Evolutionary conservation across 2,888 invertebrate species (phyloP).

Genomic region (Artemia sp.): DNA sequence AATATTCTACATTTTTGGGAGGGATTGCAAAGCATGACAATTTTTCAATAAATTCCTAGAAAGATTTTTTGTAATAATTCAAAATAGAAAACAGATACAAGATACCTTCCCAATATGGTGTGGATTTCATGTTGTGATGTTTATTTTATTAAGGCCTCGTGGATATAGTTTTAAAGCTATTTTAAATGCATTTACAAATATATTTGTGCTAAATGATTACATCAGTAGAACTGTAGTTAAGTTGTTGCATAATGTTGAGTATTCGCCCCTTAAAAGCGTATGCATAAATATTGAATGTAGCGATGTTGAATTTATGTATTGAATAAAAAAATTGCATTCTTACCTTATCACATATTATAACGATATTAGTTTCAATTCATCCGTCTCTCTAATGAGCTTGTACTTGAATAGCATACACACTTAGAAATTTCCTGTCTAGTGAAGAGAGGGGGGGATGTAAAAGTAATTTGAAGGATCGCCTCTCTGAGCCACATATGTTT

Average conservation of each 20-base stretch:
- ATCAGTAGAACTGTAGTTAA: not conserved
- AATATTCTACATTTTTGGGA: conserved; percentile 2
- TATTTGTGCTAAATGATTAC: not conserved
- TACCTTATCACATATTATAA: too few relatives aligned
- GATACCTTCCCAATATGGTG: not conserved
- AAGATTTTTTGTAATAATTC: not conserved
- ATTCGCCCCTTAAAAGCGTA: not conserved
- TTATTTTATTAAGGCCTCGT: not conserved
- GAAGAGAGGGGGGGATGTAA: too few relatives aligned
- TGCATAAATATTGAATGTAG: not conserved
- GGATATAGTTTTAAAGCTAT: not conserved
- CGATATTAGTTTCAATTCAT: too few relatives aligned
- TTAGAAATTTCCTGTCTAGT: too few relatives aligned
- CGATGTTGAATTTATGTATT: not conserved
- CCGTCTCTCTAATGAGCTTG: too few relatives aligned
- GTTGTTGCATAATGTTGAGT: not conserved
- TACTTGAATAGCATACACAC: too few relatives aligned
- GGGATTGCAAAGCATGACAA: not conserved
- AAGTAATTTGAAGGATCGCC: too few relatives aligned
- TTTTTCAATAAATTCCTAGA: not conserved
- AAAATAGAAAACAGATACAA: conserved; percentile 7
- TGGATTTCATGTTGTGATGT: not conserved
- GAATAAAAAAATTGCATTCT: too few relatives aligned
- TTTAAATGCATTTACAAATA: not conserved
- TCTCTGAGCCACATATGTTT: too few relatives aligned